Base-by-base conservation (phyloP, 2,113 vertebrate species). In the Dromaius novaehollandiae region DNA sequence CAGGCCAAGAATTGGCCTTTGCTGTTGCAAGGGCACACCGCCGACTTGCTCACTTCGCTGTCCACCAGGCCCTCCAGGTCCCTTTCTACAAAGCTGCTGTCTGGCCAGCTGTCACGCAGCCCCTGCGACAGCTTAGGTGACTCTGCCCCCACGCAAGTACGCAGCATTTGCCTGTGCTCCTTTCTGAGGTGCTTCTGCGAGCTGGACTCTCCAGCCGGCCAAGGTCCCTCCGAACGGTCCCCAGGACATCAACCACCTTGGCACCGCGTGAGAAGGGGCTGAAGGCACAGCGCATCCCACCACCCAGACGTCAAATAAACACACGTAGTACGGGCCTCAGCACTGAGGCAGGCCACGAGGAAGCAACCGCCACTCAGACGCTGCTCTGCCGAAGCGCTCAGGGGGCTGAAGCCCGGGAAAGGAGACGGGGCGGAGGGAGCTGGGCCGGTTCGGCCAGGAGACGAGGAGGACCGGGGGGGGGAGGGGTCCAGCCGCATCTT, bases 321-420 rank as follows among this genome's bases (percentile, higher is more conserved):
- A 21, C 19, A 11, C 4, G 32, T 32, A 32, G 32, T 1, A 51
- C 19, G 36, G 60, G 51, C 1, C 20, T 22, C 78, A 42, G n/a
- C 18, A 40, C 22, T 2, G 5, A 28, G 21, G 14, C 12, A 4
- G 3, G 12, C 28, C 48, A 65, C n/a, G 13, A 13, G 4, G 4
- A 32, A 51, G 42, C 51, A 21, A 44, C 44, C 32, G 6, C 34
- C 76, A 6, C 9, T 9, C 46, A 21, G 20, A 20, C 20, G 15
- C 5, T 3, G 25, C 14, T 11, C 19, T 79, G 38, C 56, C 6
- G 55, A 53, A 53, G 34, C 1, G 3, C 7, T 2, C 4, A 4
- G 25, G 32, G 16, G 9, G 15, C 36, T 42, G 42, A 26, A 38
- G 26, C 9, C 6, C 4, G 2, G 42, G 8, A 25, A 26, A 21